These are phyloP conservation scores for Formica selysi DNA, from an alignment of 1,140 invertebrate genomes.

Conservation along the genomic window DNA sequence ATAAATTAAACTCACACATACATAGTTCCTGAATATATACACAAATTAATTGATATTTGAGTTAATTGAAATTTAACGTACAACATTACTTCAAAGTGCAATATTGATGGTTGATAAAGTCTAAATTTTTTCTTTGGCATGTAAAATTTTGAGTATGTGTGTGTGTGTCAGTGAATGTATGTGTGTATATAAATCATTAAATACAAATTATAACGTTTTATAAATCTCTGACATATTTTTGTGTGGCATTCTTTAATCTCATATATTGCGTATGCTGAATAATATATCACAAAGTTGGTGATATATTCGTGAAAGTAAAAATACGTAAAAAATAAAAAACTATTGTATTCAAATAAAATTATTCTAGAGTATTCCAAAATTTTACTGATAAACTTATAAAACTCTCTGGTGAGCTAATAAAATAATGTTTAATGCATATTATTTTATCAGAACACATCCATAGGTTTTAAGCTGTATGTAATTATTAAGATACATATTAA, in stretches of 20 bases:
- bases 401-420: background rate
- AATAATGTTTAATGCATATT: background rate
- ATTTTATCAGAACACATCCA: background rate
- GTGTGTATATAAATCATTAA: background rate
- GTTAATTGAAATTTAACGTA: conserved; percentile 55
- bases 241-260: background rate
- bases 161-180: background rate
- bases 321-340: background rate
- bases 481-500: background rate
- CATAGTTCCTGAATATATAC: conserved; percentile 1
- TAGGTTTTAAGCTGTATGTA: background rate
- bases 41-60: conserved; percentile 51
- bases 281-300: background rate
- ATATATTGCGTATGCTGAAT: background rate
- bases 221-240: background rate
- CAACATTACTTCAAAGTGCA: background rate
- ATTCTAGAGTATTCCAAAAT: background rate
- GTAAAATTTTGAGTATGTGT: background rate
- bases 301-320: background rate
- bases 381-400: background rate
- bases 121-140: background rate
- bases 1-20: conserved; percentile 50
- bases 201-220: background rate
- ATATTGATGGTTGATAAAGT: background rate
- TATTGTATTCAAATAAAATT: background rate